Conservation (phyloP, 2,113 vertebrate genomes). For the Pollachius pollachius region DNA sequence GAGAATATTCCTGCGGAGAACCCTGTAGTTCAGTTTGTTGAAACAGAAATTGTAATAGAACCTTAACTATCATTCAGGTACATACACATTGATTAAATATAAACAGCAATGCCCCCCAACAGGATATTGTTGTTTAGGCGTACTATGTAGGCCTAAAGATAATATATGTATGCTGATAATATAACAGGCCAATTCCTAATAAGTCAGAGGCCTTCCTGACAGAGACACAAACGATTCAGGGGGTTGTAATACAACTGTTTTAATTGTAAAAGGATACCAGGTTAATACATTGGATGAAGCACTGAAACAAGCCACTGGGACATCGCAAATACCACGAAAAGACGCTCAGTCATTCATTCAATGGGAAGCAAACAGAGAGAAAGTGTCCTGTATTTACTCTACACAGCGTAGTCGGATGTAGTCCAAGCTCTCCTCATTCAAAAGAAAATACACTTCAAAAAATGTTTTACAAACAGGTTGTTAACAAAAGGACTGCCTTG, state of each 20-base stretch:
- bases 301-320: slow-evolving; percentile 75
- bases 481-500: slow-evolving; percentile 48
- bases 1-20: no score
- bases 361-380: slow-evolving; percentile 54
- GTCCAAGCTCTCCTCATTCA: slow-evolving; percentile 46
- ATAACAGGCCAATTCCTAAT: no score
- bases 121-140: no score
- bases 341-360: slow-evolving; percentile 58
- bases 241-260: slow-evolving; percentile 56
- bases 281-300: slow-evolving; percentile 75
- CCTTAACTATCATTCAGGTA: no score
- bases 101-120: no score
- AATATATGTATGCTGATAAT: no score
- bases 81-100: no score
- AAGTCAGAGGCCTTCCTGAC: no score
- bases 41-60: no score
- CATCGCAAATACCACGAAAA: slow-evolving; percentile 71
- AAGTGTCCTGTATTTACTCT: slow-evolving; percentile 52
- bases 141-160: no score
- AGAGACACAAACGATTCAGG: no score
- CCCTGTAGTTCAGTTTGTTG: no score
- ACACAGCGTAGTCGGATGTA: slow-evolving; percentile 46
- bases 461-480: slow-evolving; percentile 58
- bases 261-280: slow-evolving; percentile 72
- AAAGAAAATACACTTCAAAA: slow-evolving; percentile 35